Conservation (phyloP, 1,140 invertebrate genomes). For the Danaus melanippus region DNA sequence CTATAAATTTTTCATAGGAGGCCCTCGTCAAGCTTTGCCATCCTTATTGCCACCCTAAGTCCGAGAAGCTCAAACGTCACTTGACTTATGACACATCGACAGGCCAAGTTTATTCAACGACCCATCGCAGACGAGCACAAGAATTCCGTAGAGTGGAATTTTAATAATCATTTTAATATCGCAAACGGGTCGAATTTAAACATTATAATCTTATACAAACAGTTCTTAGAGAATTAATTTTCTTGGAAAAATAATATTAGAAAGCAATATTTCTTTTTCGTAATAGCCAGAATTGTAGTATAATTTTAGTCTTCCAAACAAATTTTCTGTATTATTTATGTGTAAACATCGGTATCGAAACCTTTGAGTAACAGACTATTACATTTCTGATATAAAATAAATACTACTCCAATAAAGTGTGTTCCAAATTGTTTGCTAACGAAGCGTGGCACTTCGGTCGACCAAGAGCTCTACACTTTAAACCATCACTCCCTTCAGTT, state of each 20-base stretch:
- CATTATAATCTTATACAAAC: too few relatives aligned
- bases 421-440: constrained; percentile 65
- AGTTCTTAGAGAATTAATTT: not conserved
- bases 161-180: constrained; percentile 14
- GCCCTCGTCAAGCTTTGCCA: not conserved
- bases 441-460: constrained; percentile 53
- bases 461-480: constrained; percentile 65
- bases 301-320: too few relatives aligned
- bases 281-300: too few relatives aligned
- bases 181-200: constrained; percentile 6
- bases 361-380: too few relatives aligned
- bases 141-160: constrained; percentile 34
- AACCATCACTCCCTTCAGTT: constrained; percentile 63
- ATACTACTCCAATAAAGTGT: constrained; percentile 30
- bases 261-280: too few relatives aligned
- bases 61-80: constrained; percentile 48
- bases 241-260: not conserved
- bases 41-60: constrained; percentile 23
- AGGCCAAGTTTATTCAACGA: constrained; percentile 63
- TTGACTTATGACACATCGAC: constrained; percentile 70
- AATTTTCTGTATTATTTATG: too few relatives aligned
- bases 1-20: constrained; percentile 7
- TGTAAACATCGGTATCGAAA: too few relatives aligned
- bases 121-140: constrained; percentile 36
- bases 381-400: too few relatives aligned